Evolutionary conservation across 2,888 invertebrate genomes (phyloP), one percentile per base, ranked within the genome.

Genomic region (Ophion slaviceki): DNA sequence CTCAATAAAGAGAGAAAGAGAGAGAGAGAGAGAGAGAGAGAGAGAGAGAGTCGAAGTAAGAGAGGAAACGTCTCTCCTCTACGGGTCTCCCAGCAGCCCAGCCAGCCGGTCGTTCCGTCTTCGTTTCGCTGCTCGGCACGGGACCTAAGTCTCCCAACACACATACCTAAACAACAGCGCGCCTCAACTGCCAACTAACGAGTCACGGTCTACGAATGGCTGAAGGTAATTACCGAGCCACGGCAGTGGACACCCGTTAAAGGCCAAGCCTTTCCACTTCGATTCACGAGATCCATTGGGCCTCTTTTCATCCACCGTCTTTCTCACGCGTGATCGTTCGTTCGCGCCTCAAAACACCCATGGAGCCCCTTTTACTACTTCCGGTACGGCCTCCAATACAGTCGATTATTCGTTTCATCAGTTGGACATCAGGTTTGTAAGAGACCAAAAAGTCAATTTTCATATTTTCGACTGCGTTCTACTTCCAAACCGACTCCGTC

Each of bases 141-240:
- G 77, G 77, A 66, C 80, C 80, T 72, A 64, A 62, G 68, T 70
- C 62, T 45, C 67, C 11, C 14, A 45, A 62, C 28, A 64, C 32
- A 62, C 20, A 75, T 64, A 59, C 45, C 32, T 59, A 40, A 24
- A 76, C 57, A 76, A 64, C 67, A 61, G 11, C 66, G 68, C 66
- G 59, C 82, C 83, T 77, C 85, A 77, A 80, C 89, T 88, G 88
- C 86, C 88, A 89, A 88, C 91, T 90, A 91, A 92, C 91, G 89
- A 91, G 91, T 91, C 90, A 91, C 91, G 90, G 91, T 92, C 90
- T 89, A 89, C 89, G 90, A 90, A 90, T 89, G 89, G 85, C 87
- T 88, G 84, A 84, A 87, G 87, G 89, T 91, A 92, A 92, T 92
- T 92, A 92, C 90, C 88, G 84, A 64, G 78, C 62, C 53, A 67